These are phyloP conservation scores for Heptranchias perlo DNA, from an alignment of 2,113 vertebrate species.

Conservation along the genomic window DNA sequence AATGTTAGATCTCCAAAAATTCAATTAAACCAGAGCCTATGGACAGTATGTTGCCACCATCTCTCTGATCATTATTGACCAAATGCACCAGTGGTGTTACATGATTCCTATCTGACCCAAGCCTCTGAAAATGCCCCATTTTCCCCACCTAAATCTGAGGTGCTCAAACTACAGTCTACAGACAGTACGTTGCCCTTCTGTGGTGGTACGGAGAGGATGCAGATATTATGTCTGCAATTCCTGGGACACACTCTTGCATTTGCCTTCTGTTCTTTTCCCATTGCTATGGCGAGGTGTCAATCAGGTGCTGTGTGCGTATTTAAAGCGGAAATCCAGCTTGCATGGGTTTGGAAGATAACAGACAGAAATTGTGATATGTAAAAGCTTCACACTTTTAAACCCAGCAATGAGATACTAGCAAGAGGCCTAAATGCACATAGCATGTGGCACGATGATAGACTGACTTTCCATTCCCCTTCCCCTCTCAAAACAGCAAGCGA, in stretches of 20 bases:
- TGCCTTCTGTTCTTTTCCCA: too few relatives aligned
- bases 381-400: too few relatives aligned
- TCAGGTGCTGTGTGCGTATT: not conserved
- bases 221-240: not conserved
- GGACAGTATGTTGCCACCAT: not conserved
- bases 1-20: too few relatives aligned
- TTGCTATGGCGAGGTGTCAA: not conserved
- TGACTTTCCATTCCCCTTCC: not conserved
- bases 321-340: not conserved
- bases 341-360: not conserved
- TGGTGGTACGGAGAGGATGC: not conserved
- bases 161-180: not conserved
- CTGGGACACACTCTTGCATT: too few relatives aligned
- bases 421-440: not conserved
- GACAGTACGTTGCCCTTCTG: not conserved
- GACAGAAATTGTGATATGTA: too few relatives aligned
- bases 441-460: not conserved
- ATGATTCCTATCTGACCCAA: not conserved
- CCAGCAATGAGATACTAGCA: not conserved
- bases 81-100: not conserved
- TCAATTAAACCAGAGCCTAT: not conserved
- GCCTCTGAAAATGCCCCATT: not conserved
- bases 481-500: not conserved
- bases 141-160: not conserved
- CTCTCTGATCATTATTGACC: not conserved